Base-by-base conservation (phyloP, 1,140 invertebrate genomes). In the Diploscapter pachys region DNA sequence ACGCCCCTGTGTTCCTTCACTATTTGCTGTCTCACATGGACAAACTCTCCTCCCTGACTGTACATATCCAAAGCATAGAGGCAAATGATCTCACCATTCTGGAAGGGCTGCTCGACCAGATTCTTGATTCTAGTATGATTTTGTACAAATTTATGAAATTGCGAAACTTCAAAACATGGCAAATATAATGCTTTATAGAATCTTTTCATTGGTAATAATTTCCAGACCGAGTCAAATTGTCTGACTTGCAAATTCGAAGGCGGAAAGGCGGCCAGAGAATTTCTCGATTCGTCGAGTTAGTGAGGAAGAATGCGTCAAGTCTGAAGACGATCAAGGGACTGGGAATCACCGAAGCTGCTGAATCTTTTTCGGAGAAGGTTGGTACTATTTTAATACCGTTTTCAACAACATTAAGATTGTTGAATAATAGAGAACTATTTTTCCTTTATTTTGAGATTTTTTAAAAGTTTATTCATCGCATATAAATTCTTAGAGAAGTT, bases 321-420 rank as follows among this genome's bases (percentile, higher is more conserved):
- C 50, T 64, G 9, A 68, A 67, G 9, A 71, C 49, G 31, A 59
- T 71, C 56, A 59, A 55, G 6, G 5, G 66, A 51, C 66, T 68
- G 9, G 66, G 66, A 5, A 52, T 68, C 6, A 50, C 9, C 6
- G 66, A 68, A 48, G 66, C 66, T 9, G 66, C 66, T 52, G n/a
- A 11, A 51, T 52, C 9, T n/a, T 31, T 68, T 5, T n/a, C 66
- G 48, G 56, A 68, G 48, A 48, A 68, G 66, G 66, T 68, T n/a
- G 9, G 9, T 31, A 11, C 9, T 59, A 59, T 31, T 31, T 59
- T 59, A 31, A 59, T 11, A 11, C 57, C 57, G 9, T 59, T 59
- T 59, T 59, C 9, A 2, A 59, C 2, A 59, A 64, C 9, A 8
- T 6, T 31, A 13, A 8, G 6, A 31, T 31, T 31, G 31, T 31